Conservation (phyloP, 2,888 invertebrate genomes). For the Troides oblongomaculatus region DNA sequence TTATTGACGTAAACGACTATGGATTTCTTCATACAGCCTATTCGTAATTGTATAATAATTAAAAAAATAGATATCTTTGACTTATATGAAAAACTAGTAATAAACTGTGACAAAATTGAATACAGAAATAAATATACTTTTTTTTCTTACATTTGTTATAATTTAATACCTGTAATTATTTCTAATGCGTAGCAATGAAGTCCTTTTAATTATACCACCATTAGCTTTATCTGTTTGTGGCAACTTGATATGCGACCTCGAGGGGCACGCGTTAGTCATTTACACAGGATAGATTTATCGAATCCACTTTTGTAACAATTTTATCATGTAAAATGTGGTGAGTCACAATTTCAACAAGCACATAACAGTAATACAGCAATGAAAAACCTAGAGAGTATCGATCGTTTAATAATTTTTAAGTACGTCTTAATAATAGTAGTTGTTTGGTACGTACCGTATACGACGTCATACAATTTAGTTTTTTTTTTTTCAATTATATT, state of each 20-base stretch:
- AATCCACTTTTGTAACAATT: conserved; percentile 1
- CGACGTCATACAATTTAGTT: too few relatives aligned
- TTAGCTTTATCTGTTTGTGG: conserved; percentile 18
- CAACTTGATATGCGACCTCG: conserved; percentile 20
- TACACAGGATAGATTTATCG: conserved; percentile 5
- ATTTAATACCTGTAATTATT: not conserved
- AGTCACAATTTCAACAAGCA: conserved; percentile 12
- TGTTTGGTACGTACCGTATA: too few relatives aligned
- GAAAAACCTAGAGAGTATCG: too few relatives aligned
- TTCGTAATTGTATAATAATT: too few relatives aligned
- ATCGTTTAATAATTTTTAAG: not conserved
- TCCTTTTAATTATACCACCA: conserved; percentile 10
- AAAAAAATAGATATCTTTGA: too few relatives aligned
- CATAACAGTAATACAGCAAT: not conserved
- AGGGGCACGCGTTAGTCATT: conserved; percentile 5
- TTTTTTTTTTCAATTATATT: too few relatives aligned
- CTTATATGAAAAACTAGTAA: too few relatives aligned
- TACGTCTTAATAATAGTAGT: too few relatives aligned
- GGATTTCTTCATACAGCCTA: too few relatives aligned
- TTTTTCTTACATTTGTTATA: not conserved
- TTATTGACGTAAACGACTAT: too few relatives aligned
- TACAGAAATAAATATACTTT: not conserved
- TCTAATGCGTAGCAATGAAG: not conserved
- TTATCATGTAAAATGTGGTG: not conserved
- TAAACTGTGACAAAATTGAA: too few relatives aligned